phyloP scores from a whole-genome alignment of 2,888 invertebrate genomes.

The Zelleria hepariella region DNA sequence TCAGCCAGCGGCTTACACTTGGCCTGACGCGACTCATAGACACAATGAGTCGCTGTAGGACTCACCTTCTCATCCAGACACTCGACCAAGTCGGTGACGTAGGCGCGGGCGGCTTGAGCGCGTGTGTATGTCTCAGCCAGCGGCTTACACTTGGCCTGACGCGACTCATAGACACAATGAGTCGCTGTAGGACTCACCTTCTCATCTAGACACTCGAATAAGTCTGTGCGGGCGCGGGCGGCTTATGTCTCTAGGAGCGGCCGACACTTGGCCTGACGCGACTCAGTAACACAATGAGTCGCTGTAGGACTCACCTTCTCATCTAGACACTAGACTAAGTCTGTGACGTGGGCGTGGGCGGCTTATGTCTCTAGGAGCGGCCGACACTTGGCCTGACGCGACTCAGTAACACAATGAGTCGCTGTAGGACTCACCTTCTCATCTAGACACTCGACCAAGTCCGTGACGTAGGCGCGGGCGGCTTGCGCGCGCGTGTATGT shows the following conservation, averaged over 20 bases:
- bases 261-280: too few relatives aligned
- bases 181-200: too few relatives aligned
- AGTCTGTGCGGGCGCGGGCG: background rate
- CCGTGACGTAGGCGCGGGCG: constrained; percentile 92
- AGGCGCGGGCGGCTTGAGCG: constrained; percentile 95
- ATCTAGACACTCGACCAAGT: constrained; percentile 91
- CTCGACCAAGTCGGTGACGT: constrained; percentile 96
- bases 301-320: constrained; percentile 1
- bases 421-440: background rate
- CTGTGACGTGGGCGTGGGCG: constrained; percentile 44
- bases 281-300: too few relatives aligned
- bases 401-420: too few relatives aligned
- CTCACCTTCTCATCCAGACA: constrained; percentile 39
- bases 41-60: too few relatives aligned
- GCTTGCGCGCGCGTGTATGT: constrained; percentile 96
- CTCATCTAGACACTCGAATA: background rate
- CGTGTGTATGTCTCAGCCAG: constrained; percentile 90
- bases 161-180: too few relatives aligned
- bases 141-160: constrained; percentile 15
- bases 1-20: constrained; percentile 81
- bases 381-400: too few relatives aligned
- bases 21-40: too few relatives aligned
- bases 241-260: constrained; percentile 50
- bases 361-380: constrained; percentile 50
- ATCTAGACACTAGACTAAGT: background rate